These are phyloP conservation scores for Phyllostomus hastatus DNA, from an alignment of 2,113 vertebrate species.

Conservation along the genomic window DNA sequence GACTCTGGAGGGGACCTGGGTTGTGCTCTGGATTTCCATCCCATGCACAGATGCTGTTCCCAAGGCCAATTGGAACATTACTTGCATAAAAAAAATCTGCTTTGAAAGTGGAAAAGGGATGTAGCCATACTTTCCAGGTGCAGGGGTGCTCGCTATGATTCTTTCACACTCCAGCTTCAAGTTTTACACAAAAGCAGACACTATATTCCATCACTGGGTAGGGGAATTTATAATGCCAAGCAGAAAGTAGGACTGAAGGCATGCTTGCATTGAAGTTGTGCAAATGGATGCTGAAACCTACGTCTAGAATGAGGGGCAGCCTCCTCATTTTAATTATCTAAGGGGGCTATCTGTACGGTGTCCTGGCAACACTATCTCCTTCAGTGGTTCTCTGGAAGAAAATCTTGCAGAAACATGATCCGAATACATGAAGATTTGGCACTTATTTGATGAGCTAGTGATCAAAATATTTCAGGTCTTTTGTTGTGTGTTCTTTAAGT, in stretches of 20 bases:
- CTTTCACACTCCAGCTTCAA: neutral
- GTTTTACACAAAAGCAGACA: neutral
- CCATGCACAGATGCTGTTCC: neutral
- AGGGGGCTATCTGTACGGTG: neutral
- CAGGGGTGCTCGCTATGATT: neutral
- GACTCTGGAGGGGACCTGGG: neutral
- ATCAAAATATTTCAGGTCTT: neutral
- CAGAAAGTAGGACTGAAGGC: neutral
- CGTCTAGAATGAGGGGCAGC: neutral
- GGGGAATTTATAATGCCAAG: neutral
- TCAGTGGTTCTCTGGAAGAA: constrained; percentile 21
- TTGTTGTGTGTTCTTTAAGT: neutral
- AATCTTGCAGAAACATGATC: constrained; percentile 16
- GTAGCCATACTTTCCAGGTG: neutral
- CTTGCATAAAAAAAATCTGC: neutral
- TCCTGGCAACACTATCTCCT: constrained; percentile 51
- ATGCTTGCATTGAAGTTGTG: neutral
- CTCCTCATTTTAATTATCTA: constrained; percentile 6
- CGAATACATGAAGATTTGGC: neutral
- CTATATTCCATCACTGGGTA: neutral
- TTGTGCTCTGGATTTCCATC: neutral
- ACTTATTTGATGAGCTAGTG: neutral
- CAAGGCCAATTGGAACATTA: neutral
- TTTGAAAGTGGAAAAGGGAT: neutral
- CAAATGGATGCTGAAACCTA: constrained; percentile 34